A percentile compares a stretch with the other conserved stretches of the same genome.
phyloP scores from a whole-genome alignment of 2,113 vertebrate species.

The Chaetodon trifascialis region DNA sequence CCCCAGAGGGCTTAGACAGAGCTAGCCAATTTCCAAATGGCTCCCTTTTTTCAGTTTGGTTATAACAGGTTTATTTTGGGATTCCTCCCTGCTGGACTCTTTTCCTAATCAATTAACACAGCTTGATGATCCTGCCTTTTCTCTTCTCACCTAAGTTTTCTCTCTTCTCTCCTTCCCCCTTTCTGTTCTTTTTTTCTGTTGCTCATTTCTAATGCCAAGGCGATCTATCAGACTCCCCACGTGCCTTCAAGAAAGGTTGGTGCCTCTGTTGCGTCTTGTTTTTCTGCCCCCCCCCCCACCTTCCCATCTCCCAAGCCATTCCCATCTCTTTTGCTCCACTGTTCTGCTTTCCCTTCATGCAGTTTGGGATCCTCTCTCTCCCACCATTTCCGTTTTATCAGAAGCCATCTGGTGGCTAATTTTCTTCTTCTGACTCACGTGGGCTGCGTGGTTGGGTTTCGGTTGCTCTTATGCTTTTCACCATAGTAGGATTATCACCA shows the following conservation, averaged over 20 bases:
- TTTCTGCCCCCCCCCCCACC: constrained; percentile 22
- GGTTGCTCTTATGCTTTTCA: constrained; percentile 39
- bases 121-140: constrained; percentile 81
- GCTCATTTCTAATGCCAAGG: constrained; percentile 87
- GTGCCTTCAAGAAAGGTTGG: constrained; percentile 99
- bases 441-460: constrained; percentile 28
- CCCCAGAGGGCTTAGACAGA: constrained; percentile 49
- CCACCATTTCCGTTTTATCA: constrained; percentile 50
- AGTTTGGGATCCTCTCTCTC: constrained; percentile 38
- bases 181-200: constrained; percentile 77
- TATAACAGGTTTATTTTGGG: constrained; percentile 54
- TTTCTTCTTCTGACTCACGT: constrained; percentile 45
- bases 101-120: constrained; percentile 74
- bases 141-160: constrained; percentile 79
- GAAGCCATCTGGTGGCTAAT: constrained; percentile 52
- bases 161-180: constrained; percentile 73
- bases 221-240: constrained; percentile 96
- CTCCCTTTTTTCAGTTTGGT: constrained; percentile 49
- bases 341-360: constrained; percentile 34
- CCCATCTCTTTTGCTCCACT: constrained; percentile 56
- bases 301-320: constrained; percentile 45
- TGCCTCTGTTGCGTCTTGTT: constrained; percentile 84
- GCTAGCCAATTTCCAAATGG: constrained; percentile 52
- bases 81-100: constrained; percentile 68
- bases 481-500: constrained; percentile 54